phyloP scores from a whole-genome alignment of 2,888 invertebrate genomes.

The Pegoplata infirma region DNA sequence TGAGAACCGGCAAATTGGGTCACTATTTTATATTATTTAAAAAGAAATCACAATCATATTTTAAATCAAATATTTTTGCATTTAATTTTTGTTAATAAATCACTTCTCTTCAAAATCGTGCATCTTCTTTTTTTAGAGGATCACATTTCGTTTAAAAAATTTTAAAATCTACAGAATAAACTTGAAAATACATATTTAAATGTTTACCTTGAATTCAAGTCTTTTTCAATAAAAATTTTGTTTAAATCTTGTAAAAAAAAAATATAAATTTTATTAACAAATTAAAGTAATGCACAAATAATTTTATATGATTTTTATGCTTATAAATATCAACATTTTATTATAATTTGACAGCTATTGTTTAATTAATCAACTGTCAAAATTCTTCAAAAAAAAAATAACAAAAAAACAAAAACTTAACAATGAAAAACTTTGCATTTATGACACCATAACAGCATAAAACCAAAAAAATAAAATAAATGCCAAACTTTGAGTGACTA shows the following conservation, averaged over 20 bases:
- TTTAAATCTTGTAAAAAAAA: background rate
- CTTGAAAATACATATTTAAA: background rate
- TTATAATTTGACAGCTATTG: constrained; percentile 35
- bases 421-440: background rate
- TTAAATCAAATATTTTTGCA: too few species aligned
- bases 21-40: too few species aligned
- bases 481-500: constrained; percentile 20
- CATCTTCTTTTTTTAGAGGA: too few species aligned
- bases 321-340: constrained; percentile 16
- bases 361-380: constrained; percentile 55
- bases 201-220: constrained; percentile 24
- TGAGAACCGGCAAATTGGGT: too few species aligned
- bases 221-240: background rate
- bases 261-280: background rate
- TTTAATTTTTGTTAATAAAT: too few species aligned
- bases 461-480: constrained; percentile 29
- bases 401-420: too few species aligned
- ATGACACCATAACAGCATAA: constrained; percentile 1
- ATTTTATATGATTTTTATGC: background rate
- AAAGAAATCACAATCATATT: too few species aligned
- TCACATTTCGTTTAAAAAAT: too few species aligned
- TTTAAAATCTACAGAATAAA: background rate
- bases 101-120: too few species aligned
- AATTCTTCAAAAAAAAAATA: constrained; percentile 12
- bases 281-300: background rate